These are phyloP conservation scores for Sphaerophoria rueppellii DNA, from an alignment of 2,888 invertebrate genomes.

Conservation along the genomic window DNA sequence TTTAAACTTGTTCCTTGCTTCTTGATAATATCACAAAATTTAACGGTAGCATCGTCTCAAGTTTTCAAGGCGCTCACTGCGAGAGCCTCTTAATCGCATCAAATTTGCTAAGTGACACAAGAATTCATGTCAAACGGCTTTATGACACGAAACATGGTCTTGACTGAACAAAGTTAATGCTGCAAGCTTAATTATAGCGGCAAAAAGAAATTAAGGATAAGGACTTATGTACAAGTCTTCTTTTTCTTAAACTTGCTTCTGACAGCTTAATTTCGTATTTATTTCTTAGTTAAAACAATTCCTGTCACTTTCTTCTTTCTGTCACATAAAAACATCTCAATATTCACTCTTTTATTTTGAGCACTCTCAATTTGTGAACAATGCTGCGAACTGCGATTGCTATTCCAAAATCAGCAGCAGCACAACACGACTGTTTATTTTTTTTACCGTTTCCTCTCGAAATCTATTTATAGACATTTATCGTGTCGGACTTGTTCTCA, in stretches of 20 bases:
- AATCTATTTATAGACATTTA: conserved; percentile 56
- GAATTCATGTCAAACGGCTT: conserved; percentile 40
- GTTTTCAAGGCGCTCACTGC: neutral
- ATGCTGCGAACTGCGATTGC: neutral
- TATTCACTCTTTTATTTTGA: neutral
- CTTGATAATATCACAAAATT: neutral
- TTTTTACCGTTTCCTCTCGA: conserved; percentile 13
- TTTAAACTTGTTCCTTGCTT: conserved; percentile 6
- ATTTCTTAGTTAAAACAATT: conserved; percentile 12
- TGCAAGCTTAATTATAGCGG: neutral
- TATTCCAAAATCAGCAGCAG: conserved; percentile 29
- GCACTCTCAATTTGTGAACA: conserved; percentile 15
- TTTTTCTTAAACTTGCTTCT: neutral
- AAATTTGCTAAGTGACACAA: neutral
- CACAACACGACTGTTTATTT: neutral
- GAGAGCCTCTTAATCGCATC: neutral
- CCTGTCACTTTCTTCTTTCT: conserved; percentile 18
- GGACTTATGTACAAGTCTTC: neutral
- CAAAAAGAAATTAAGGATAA: too few relatives aligned
- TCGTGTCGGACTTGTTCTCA: conserved; percentile 51
- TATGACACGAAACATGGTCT: conserved; percentile 37
- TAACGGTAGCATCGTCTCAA: neutral
- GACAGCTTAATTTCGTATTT: conserved; percentile 14
- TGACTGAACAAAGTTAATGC: neutral
- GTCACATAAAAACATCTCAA: neutral